Percentiles rank a stretch among this genome's conserved stretches.
These are phyloP conservation scores for Drosophila melanica DNA, from an alignment of 1,140 invertebrate genomes.

Conservation along the genomic window DNA sequence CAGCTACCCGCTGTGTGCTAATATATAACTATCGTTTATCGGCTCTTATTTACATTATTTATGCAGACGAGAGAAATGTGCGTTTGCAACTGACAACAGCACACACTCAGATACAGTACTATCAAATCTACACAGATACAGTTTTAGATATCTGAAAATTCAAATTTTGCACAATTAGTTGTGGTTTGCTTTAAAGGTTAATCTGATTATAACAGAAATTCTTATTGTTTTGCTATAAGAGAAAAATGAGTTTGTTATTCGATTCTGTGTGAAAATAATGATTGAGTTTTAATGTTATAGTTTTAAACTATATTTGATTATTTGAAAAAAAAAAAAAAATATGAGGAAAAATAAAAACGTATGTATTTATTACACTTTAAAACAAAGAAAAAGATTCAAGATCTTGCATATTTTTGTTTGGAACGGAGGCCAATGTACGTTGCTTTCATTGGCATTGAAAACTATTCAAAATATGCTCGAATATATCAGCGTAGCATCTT, in stretches of 20 bases:
- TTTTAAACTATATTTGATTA: no score
- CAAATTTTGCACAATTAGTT: no score
- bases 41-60: constrained; percentile 76
- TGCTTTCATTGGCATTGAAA: constrained; percentile 70
- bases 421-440: constrained; percentile 3
- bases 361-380: background rate
- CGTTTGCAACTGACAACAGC: constrained; percentile 23
- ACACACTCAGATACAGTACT: background rate
- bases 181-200: no score
- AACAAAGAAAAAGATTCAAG: constrained; percentile 10
- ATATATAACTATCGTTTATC: constrained; percentile 75
- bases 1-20: constrained; percentile 69
- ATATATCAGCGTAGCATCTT: constrained; percentile 68
- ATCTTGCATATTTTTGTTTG: constrained; percentile 23
- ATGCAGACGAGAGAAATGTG: constrained; percentile 62
- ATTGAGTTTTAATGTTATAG: no score
- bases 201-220: no score
- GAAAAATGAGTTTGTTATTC: no score
- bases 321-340: no score
- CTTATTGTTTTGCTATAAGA: no score
- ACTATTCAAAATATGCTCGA: constrained; percentile 71
- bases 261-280: no score
- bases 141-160: no score
- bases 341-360: background rate
- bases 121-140: background rate